These are phyloP conservation scores for Petrolisthes manimaculis DNA, from an alignment of 2,888 invertebrate species.

Conservation along the genomic window DNA sequence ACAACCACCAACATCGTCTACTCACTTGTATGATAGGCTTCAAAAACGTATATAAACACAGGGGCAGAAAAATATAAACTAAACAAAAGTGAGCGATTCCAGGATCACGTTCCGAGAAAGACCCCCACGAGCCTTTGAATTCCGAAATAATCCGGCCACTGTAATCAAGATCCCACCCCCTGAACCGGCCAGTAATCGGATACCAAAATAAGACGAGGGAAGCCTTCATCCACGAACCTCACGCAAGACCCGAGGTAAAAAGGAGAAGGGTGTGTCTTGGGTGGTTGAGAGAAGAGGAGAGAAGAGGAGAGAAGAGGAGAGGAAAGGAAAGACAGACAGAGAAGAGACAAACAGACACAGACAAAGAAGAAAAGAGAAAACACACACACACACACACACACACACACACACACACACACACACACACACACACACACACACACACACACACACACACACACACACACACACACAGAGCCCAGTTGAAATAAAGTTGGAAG, in stretches of 20 bases:
- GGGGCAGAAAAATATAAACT: too few relatives aligned
- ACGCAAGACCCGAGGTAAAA: not conserved
- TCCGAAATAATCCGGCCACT: constrained; percentile 6
- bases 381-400: too few relatives aligned
- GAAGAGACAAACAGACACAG: not conserved
- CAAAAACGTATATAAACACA: too few relatives aligned
- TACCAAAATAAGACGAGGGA: constrained; percentile 13
- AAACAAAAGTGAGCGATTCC: too few relatives aligned
- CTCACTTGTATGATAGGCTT: too few relatives aligned
- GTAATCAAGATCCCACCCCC: constrained; percentile 14
- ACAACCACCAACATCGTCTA: too few relatives aligned
- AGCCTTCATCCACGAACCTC: not conserved
- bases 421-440: not conserved
- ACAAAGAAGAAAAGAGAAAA: not conserved
- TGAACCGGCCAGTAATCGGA: constrained; percentile 10
- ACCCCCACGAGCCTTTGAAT: constrained; percentile 3
- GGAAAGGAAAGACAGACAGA: constrained; percentile 8
- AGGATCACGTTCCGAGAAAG: not conserved
- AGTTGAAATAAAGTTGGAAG: not conserved
- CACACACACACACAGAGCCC: not conserved
- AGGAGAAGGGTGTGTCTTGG: not conserved
- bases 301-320: not conserved
- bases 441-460: not conserved
- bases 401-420: too few relatives aligned
- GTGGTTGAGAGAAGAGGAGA: not conserved